Evolutionary conservation across 2,888 invertebrate species (phyloP).

Genomic region (Lottia scabra): DNA sequence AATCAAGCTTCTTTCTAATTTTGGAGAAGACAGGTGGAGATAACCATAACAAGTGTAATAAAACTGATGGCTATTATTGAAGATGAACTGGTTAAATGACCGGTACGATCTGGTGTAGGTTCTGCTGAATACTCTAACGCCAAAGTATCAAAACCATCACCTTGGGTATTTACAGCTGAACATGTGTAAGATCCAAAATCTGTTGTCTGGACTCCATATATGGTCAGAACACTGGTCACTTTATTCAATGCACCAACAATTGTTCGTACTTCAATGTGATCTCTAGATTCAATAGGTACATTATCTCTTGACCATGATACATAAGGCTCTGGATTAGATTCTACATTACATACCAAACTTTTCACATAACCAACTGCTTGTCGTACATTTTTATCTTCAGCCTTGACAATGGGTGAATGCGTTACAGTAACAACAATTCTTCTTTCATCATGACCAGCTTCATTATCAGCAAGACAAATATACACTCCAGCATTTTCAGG

Average conservation of each 20-base stretch:
- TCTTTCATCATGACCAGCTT: constrained; percentile 49
- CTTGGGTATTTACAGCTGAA: constrained; percentile 47
- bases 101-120: constrained; percentile 27
- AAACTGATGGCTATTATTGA: constrained; percentile 26
- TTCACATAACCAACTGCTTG: constrained; percentile 51
- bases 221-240: constrained; percentile 50
- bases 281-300: constrained; percentile 22
- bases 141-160: constrained; percentile 30
- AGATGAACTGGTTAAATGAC: constrained; percentile 19
- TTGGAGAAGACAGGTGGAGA: constrained; percentile 29
- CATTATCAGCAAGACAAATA: constrained; percentile 53
- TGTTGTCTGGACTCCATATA: constrained; percentile 34
- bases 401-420: constrained; percentile 46
- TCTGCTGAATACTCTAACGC: constrained; percentile 26
- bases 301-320: constrained; percentile 50
- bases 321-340: constrained; percentile 50
- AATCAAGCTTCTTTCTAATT: neutral
- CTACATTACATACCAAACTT: constrained; percentile 51
- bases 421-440: constrained; percentile 44
- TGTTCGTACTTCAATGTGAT: constrained; percentile 9
- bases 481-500: constrained; percentile 51
- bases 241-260: constrained; percentile 43
- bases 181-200: constrained; percentile 54
- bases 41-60: constrained; percentile 30
- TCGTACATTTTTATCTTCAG: constrained; percentile 26